Evolutionary conservation across 2,113 vertebrate species (phyloP), one percentile per base, ranked within the genome.

Genomic region (Mionectes macconnelli): DNA sequence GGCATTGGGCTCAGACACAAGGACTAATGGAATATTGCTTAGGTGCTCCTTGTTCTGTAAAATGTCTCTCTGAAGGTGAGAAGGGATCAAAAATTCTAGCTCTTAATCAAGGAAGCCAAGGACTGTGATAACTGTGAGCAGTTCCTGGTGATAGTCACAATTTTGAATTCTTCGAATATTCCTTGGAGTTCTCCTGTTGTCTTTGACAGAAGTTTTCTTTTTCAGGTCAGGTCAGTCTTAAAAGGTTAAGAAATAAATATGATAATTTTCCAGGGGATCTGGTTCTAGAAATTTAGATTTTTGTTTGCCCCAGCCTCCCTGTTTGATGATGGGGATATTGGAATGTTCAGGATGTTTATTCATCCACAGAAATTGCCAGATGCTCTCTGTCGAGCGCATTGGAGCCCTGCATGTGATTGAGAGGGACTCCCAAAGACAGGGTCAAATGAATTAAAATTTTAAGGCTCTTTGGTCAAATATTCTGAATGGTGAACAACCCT

Each of bases 351-450:
- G 42, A 21, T 69, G 14, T 85, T 76, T 88, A 47, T 79, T 70
- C 24, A 39, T 8, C 14, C 31, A 28, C 22, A 80, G 70, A 39
- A 86, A 88, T 17, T 44, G 27, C 12, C 37, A 84, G 45, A n/a
- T 5, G 4, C 11, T 79, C 27, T 73, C 8, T 49, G 45, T 45
- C 53, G 67, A 69, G 49, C 33, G 50, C 18, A 22, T 13, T 4
- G 4, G 39, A 89, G 35, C 4, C 24, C 12, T 12, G 62, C 9
- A 16, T 1, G 0, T 1, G 2, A 31, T 47, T 84, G 40, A 59
- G 35, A 35, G 4, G 27, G 15, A 2, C 31, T 44, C 35, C 39
- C 62, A 60, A 75, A 72, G 44, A 39, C 9, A 47, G 30, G 33
- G n/a, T 35, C 24, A 73, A 77, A 72, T 39, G 3, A 86, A 80